These are phyloP conservation scores for Orthonevra nobilis DNA, from an alignment of 2,888 invertebrate genomes.

Conservation along the genomic window DNA sequence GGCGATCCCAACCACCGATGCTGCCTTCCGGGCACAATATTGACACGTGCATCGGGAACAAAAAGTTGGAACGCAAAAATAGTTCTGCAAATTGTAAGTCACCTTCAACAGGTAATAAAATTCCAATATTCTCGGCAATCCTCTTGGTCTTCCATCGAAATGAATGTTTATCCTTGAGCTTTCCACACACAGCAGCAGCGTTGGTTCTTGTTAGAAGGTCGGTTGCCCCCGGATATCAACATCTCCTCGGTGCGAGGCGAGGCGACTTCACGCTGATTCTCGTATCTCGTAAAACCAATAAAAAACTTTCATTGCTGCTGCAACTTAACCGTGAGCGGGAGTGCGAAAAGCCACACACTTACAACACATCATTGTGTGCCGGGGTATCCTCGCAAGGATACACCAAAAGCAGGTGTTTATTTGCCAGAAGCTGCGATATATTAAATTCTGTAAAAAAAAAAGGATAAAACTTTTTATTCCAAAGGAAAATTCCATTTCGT, in stretches of 20 bases:
- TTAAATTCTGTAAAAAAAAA: no score
- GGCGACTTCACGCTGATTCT: conserved; percentile 7
- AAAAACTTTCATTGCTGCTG: conserved; percentile 33
- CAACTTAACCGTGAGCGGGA: conserved; percentile 54
- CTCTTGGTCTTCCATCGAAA: conserved; percentile 7
- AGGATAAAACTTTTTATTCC: no score
- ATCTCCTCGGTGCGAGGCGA: no score
- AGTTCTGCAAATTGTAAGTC: background rate
- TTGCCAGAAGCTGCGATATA: no score
- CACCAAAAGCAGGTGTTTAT: conserved; percentile 64
- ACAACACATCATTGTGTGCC: no score
- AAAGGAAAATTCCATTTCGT: no score
- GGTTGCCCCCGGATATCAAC: no score
- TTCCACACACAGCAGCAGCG: no score
- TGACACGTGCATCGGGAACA: conserved; percentile 1
- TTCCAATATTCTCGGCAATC: conserved; percentile 28
- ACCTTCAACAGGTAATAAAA: conserved; percentile 67
- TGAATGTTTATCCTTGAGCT: conserved; percentile 50
- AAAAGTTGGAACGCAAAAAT: conserved; percentile 15
- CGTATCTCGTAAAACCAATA: conserved; percentile 54
- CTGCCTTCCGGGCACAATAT: no score
- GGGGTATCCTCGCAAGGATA: no score
- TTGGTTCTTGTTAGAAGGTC: no score
- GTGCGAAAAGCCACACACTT: conserved; percentile 64
- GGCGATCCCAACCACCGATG: background rate